Percentiles rank a stretch among this genome's conserved stretches.
phyloP scores from a whole-genome alignment of 2,888 invertebrate species.

The Chalcis sispes region DNA sequence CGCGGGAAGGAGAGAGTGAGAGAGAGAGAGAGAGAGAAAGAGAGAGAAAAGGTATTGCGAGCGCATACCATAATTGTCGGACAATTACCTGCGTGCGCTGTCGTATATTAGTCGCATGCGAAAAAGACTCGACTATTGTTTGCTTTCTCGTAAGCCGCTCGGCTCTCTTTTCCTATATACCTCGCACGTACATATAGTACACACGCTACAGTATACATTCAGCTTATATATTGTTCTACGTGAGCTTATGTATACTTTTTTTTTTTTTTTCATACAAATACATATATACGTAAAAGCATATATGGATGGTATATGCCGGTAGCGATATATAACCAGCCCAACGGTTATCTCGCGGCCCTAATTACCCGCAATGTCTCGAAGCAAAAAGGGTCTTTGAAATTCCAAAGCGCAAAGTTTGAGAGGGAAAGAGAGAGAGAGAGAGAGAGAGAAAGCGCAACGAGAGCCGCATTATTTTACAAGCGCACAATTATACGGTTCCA shows the following conservation, averaged over 20 bases:
- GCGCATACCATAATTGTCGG: conserved; percentile 65
- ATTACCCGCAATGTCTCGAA: conserved; percentile 64
- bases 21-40: conserved; percentile 1
- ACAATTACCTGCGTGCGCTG: conserved; percentile 66
- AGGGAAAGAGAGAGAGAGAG: conserved; percentile 13
- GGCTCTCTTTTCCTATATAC: conserved; percentile 24
- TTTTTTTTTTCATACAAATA: not conserved
- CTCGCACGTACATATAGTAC: too few species aligned
- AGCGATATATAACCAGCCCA: conserved; percentile 36
- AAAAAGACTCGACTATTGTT: conserved; percentile 67
- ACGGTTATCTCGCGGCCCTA: conserved; percentile 59
- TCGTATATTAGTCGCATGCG: conserved; percentile 68
- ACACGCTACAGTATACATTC: too few species aligned
- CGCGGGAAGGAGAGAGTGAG: conserved; percentile 30
- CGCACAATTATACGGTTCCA: too few species aligned
- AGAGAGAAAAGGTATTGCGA: conserved; percentile 1
- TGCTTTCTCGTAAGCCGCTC: conserved; percentile 56
- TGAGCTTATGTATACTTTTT: conserved; percentile 33
- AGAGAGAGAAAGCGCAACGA: not conserved
- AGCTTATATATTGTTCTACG: too few species aligned
- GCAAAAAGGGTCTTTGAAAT: conserved; percentile 60
- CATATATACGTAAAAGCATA: conserved; percentile 4
- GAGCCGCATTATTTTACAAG: too few species aligned
- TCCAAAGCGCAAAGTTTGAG: conserved; percentile 48
- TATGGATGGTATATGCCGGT: not conserved